phyloP scores from a whole-genome alignment of 2,113 vertebrate species.

The Spizaetus ornatus region DNA sequence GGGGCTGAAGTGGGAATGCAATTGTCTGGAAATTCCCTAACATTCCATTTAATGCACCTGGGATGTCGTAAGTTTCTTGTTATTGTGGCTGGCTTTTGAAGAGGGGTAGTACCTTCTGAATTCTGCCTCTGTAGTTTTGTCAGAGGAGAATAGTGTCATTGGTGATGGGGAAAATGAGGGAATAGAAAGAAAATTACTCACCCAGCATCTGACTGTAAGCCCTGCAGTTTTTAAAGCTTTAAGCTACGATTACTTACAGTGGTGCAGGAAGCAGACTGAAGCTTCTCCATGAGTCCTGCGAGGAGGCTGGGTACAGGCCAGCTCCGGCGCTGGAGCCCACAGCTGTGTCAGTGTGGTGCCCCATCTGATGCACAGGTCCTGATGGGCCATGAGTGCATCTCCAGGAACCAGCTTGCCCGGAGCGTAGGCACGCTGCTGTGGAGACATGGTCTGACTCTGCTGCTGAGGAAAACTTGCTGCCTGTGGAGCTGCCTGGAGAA shows the following conservation, averaged over 20 bases:
- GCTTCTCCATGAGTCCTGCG: accelerated
- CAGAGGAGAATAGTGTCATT: neutral
- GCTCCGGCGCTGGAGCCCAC: neutral
- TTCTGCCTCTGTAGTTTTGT: neutral
- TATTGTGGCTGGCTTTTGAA: neutral
- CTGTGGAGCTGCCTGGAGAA: neutral
- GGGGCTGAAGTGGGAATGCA: neutral
- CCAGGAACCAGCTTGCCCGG: neutral
- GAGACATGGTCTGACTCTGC: too few species aligned
- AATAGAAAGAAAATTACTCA: neutral
- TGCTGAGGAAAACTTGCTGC: neutral
- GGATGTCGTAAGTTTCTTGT: neutral
- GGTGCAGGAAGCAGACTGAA: neutral
- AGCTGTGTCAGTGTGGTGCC: neutral
- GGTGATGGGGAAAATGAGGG: neutral
- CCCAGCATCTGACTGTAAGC: neutral
- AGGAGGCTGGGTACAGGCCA: neutral
- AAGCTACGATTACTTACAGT: neutral
- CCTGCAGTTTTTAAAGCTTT: neutral
- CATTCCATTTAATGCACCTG: neutral
- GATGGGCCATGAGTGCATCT: neutral
- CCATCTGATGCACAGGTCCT: neutral
- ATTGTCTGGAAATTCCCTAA: neutral
- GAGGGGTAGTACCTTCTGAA: neutral
- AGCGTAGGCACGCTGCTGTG: neutral